Evolutionary conservation across 2,113 vertebrate species (phyloP).

Genomic region (Ellobius talpinus): DNA sequence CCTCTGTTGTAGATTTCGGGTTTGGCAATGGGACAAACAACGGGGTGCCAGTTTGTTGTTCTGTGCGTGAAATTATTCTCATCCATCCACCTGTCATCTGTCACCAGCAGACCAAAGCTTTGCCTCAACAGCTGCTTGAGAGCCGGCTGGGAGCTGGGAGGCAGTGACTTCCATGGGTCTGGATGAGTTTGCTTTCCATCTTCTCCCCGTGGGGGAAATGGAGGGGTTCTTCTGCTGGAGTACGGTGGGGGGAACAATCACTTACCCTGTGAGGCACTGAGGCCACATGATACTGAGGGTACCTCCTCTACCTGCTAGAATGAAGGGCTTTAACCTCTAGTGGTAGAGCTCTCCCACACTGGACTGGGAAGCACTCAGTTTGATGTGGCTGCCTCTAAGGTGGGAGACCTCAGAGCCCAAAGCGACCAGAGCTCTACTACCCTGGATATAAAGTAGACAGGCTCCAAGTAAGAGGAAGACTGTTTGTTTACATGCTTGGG

Average conservation of each 20-base stretch:
- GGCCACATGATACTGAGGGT: not conserved
- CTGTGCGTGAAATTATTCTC: not conserved
- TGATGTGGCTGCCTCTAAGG: not conserved
- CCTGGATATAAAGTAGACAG: not conserved
- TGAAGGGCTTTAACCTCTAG: too few relatives aligned
- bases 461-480: not conserved
- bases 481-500: not conserved
- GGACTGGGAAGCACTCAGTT: not conserved
- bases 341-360: not conserved
- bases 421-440: too few relatives aligned
- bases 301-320: not conserved
- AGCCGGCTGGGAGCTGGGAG: not conserved
- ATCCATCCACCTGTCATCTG: fast-evolving
- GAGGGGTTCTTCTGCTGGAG: not conserved
- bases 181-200: not conserved
- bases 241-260: not conserved
- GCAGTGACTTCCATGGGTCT: not conserved
- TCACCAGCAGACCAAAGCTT: not conserved
- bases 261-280: not conserved
- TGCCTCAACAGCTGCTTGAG: not conserved
- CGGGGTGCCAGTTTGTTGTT: not conserved
- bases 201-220: not conserved
- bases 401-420: not conserved
- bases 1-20: not conserved
- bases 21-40: fast-evolving